Evolutionary conservation across 2,113 vertebrate species (phyloP).

Genomic region (Smithornis capensis): DNA sequence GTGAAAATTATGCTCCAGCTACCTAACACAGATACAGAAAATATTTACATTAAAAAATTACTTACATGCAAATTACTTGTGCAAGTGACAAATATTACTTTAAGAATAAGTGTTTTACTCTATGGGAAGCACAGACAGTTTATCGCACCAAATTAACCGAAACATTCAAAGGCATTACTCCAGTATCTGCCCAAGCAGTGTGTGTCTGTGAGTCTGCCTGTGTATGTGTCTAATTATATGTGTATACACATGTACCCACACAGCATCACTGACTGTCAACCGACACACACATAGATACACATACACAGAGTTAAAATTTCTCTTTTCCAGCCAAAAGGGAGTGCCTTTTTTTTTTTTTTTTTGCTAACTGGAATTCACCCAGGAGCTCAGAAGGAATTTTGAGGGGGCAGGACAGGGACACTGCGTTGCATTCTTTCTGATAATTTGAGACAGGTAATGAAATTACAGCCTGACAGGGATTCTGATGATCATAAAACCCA

Average conservation of each 20-base stretch:
- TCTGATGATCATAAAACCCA: background rate
- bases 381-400: constrained; percentile 27
- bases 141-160: background rate
- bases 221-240: background rate
- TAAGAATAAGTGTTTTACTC: background rate
- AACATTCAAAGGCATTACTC: background rate
- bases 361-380: constrained; percentile 26
- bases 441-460: background rate
- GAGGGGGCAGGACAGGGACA: background rate
- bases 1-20: background rate
- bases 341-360: background rate
- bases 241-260: background rate
- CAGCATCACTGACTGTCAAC: background rate
- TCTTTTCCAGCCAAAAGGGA: constrained; percentile 31
- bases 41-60: background rate
- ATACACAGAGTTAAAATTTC: background rate
- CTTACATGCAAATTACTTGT: background rate
- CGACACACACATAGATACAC: background rate
- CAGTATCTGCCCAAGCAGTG: background rate
- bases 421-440: background rate
- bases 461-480: background rate
- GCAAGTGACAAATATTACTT: background rate
- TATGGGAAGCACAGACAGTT: background rate
- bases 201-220: no score
- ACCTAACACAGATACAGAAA: background rate